These are phyloP conservation scores for Thamnophis sirtalis DNA, from an alignment of 2,113 vertebrate species.

Conservation along the genomic window DNA sequence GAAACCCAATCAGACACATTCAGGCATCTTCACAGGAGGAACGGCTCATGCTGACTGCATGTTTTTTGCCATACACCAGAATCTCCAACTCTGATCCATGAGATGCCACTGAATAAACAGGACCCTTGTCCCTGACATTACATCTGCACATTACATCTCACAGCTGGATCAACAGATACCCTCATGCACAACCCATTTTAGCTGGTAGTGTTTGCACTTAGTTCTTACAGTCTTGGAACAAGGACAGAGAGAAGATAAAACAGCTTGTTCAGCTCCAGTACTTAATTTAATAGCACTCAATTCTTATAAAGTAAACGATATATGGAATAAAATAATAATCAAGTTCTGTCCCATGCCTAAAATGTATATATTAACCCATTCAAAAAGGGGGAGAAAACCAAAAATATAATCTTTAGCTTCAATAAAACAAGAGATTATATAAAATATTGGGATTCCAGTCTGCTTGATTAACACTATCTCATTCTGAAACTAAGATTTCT, in stretches of 20 bases:
- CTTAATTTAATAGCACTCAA: neutral
- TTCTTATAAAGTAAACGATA: constrained; percentile 10
- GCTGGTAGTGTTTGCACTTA: neutral
- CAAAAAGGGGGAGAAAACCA: neutral
- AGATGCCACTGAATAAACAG: constrained; percentile 2
- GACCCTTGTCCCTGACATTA: neutral
- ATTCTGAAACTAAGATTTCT: neutral
- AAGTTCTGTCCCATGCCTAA: neutral
- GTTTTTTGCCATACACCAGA: neutral
- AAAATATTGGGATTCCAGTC: neutral
- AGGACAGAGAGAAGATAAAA: neutral
- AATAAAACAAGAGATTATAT: neutral
- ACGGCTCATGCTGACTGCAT: neutral
- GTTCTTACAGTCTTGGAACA: constrained; percentile 4
- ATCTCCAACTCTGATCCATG: neutral
- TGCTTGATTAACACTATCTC: neutral
- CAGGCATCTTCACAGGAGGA: neutral
- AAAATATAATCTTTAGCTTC: neutral
- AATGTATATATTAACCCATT: neutral
- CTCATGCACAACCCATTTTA: neutral
- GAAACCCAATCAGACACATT: constrained; percentile 33
- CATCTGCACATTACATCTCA: neutral
- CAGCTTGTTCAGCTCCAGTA: neutral
- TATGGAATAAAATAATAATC: neutral
- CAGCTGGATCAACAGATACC: constrained; percentile 13